These are phyloP conservation scores for Microctenopoma stevenorrisi DNA, from an alignment of 2,797 vertebrate species.

Conservation along the genomic window DNA sequence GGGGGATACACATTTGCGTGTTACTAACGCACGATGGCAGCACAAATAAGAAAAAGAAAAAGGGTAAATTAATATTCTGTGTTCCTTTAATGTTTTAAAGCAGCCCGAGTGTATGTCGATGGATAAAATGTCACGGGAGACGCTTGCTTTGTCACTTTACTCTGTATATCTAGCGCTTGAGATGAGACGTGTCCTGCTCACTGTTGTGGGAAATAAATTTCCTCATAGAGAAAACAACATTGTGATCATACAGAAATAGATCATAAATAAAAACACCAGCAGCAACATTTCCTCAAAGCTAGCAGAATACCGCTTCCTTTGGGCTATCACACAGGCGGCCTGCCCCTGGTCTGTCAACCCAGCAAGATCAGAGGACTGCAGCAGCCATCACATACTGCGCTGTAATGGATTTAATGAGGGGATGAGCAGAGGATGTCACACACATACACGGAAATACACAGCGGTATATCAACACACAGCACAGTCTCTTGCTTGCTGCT, in stretches of 20 bases:
- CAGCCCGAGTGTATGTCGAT: no score
- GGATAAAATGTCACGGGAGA: no score
- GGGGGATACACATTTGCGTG: not conserved
- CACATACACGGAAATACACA: slow-evolving; percentile 38
- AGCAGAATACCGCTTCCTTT: slow-evolving; percentile 42
- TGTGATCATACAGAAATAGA: slow-evolving; percentile 4
- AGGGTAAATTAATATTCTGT: not conserved
- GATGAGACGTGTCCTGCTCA: not conserved
- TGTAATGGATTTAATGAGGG: slow-evolving; percentile 82
- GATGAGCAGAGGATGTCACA: slow-evolving; percentile 64
- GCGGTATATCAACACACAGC: slow-evolving; percentile 42
- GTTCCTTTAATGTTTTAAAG: no score
- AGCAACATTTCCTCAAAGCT: not conserved
- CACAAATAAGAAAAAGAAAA: not conserved
- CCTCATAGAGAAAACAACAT: slow-evolving; percentile 1
- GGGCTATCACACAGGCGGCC: slow-evolving; percentile 53
- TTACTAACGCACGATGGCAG: slow-evolving; percentile 2
- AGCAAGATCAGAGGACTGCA: slow-evolving; percentile 69
- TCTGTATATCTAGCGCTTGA: not conserved
- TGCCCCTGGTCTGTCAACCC: slow-evolving; percentile 67
- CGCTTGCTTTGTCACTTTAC: slow-evolving; percentile 9
- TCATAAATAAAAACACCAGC: slow-evolving; percentile 10
- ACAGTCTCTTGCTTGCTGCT: slow-evolving; percentile 38
- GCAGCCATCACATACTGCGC: slow-evolving; percentile 70
- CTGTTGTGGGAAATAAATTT: not conserved